Base-by-base conservation (phyloP, 1,140 invertebrate species). In the Harlomillsia oculata region DNA sequence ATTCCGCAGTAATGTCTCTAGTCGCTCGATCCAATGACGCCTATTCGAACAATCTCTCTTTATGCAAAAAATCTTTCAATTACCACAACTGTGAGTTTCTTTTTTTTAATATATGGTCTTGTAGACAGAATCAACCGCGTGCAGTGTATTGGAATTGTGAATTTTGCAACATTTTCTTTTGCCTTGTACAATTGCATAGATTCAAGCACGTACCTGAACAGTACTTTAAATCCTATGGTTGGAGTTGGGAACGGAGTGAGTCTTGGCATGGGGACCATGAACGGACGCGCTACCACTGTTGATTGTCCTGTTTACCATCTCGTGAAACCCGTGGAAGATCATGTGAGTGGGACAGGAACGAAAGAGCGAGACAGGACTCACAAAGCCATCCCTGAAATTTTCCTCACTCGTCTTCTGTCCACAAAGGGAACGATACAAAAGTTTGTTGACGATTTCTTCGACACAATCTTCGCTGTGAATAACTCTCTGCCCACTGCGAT, bases 371-470 rank as follows among this genome's bases (percentile, higher is more conserved):
- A 89, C 68, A 77, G 86, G 40, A 84, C 82, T 18, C 88, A 90
- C 69, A 93, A 91, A 79, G 87, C 87, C 6, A 94, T 96, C 63
- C 90, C 92, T 2, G 92, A 97, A 75, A 94, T 96, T 69, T 96
- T 93, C 71, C 77, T 96, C 46, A 96, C 92, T 5, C 76, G 92
- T 62, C 73, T 96, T 14, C 72, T 97, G 1, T 94, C 92, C 23
- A 94, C 90, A 1, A 95, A 95, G 73, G 92, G 92, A 18, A 96
- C 91, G 6, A 84, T 97, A 44, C 90, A 96, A 70, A 94, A 96
- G 70, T 97, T 94, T 73, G 89, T 97, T 11, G 91, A 95, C 68
- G 91, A 95, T 71, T 95, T 97, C 71, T 85, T 94, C 67, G 80
- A 81, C 46, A 92, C 87, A 4, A 88, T 94, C 67, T 72, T 94